These are phyloP conservation scores for Dolomedes plantarius DNA, from an alignment of 2,888 invertebrate genomes.

Conservation along the genomic window DNA sequence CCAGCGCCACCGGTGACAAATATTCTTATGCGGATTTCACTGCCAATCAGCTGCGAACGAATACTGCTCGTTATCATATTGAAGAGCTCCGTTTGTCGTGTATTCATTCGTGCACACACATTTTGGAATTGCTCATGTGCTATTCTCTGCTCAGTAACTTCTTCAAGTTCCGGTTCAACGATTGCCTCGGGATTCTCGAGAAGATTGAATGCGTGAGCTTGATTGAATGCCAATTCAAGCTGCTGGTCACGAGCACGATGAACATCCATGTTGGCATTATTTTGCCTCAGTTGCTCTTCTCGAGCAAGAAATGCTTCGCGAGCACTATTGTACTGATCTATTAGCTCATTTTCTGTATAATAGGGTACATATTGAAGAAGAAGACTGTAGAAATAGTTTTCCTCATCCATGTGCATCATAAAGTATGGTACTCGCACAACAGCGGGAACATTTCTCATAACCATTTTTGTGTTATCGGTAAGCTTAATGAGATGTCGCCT, in stretches of 20 bases:
- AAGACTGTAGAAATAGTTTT: background rate
- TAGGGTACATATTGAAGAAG: background rate
- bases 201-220: background rate
- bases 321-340: background rate
- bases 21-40: background rate
- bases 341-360: constrained; percentile 13
- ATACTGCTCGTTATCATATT: background rate
- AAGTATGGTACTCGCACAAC: too few species aligned
- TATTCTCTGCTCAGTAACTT: background rate
- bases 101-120: background rate
- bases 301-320: background rate
- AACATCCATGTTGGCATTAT: background rate
- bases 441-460: too few species aligned
- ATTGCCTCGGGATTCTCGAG: background rate
- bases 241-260: background rate
- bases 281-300: background rate
- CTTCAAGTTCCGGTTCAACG: background rate
- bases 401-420: background rate
- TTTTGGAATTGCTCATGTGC: background rate
- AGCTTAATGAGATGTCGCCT: too few species aligned
- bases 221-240: background rate
- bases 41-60: background rate
- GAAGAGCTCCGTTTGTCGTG: background rate
- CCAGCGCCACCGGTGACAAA: background rate
- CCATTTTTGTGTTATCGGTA: too few species aligned